A percentile compares a stretch with the other conserved stretches of the same genome.
Conservation (phyloP, 1,140 invertebrate genomes). For the Ladona fulva region DNA sequence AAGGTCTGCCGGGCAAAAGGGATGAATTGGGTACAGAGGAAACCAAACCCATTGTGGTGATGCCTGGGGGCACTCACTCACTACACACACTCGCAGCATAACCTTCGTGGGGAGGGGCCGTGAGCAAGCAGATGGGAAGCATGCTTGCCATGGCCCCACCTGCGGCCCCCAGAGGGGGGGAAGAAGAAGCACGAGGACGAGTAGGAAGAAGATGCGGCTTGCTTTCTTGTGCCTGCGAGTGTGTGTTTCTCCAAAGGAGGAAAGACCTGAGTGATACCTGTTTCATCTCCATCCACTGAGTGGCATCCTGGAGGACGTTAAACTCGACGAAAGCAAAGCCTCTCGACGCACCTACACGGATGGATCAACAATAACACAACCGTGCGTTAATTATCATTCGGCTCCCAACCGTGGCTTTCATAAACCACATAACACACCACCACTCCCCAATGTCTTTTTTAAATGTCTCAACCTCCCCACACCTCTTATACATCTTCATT, state of each 20-base stretch:
- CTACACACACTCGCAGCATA: neutral
- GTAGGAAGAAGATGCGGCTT: neutral
- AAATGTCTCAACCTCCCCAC: neutral
- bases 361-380: conserved; percentile 33
- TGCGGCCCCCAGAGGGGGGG: neutral
- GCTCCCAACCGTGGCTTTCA: neutral
- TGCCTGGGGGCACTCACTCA: neutral
- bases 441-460: neutral
- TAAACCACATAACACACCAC: neutral
- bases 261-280: conserved; percentile 54
- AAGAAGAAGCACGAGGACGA: neutral
- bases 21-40: neutral
- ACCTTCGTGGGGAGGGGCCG: neutral
- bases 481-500: conserved; percentile 10
- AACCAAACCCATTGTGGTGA: neutral
- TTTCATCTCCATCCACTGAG: conserved; percentile 87
- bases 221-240: neutral
- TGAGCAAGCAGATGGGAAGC: neutral
- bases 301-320: conserved; percentile 76
- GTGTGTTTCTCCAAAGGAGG: conserved; percentile 7
- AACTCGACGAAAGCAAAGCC: conserved; percentile 96
- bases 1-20: neutral
- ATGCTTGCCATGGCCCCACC: neutral
- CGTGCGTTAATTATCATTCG: conserved; percentile 17
- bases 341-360: conserved; percentile 71